Evolutionary conservation across 2,888 invertebrate species (phyloP).

Genomic region (Melipona bicolor): DNA sequence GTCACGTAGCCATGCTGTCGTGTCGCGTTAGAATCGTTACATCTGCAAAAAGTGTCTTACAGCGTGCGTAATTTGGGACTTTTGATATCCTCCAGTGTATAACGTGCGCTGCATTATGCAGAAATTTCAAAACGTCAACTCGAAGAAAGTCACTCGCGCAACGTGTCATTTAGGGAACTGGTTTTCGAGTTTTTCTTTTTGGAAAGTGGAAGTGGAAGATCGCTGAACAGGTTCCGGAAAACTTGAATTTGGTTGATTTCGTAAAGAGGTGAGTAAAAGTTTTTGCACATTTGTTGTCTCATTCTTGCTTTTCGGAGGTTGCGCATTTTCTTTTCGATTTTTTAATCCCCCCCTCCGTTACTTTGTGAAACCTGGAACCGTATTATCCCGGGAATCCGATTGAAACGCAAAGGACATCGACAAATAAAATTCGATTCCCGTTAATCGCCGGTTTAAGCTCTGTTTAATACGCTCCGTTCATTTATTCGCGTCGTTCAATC

Average conservation of each 20-base stretch:
- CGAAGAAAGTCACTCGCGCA: background rate
- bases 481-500: conserved; percentile 23
- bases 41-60: background rate
- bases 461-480: conserved; percentile 11
- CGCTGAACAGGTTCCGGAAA: too few relatives aligned
- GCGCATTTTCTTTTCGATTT: background rate
- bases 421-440: conserved; percentile 7
- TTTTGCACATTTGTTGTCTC: too few relatives aligned
- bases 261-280: too few relatives aligned
- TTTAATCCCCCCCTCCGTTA: too few relatives aligned
- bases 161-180: background rate
- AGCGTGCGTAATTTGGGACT: background rate
- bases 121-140: background rate
- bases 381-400: background rate
- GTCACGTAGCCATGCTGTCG: background rate
- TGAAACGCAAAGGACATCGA: conserved; percentile 3
- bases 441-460: conserved; percentile 17
- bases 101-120: background rate
- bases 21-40: background rate
- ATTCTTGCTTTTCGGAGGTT: background rate
- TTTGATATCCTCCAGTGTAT: background rate
- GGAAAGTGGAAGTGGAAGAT: too few relatives aligned
- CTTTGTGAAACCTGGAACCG: background rate
- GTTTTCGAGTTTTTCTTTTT: background rate
- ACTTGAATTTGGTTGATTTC: too few relatives aligned